These are phyloP conservation scores for Ptilonorhynchus violaceus DNA, from an alignment of 2,113 vertebrate genomes.

Conservation along the genomic window DNA sequence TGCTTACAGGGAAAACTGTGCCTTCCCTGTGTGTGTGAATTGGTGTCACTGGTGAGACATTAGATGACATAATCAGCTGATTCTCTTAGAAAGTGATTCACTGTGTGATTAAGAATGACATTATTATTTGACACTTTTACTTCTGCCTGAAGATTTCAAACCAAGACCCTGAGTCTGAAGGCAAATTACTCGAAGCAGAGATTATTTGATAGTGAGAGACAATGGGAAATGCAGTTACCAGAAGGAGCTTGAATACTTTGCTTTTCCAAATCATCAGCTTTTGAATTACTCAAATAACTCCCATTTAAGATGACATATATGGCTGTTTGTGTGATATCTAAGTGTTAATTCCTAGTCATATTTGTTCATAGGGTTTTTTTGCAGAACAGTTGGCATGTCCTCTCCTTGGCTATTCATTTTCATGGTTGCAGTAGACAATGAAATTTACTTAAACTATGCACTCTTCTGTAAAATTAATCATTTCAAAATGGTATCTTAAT, in stretches of 20 bases:
- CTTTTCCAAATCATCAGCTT: constrained; percentile 62
- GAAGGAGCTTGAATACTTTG: constrained; percentile 32
- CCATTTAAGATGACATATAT: constrained; percentile 49
- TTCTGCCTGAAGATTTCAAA: constrained; percentile 8
- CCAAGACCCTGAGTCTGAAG: neutral
- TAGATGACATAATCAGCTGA: neutral
- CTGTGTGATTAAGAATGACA: neutral
- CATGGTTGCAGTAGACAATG: constrained; percentile 11
- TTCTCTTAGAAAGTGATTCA: neutral
- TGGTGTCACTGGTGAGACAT: neutral
- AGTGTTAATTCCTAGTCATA: constrained; percentile 49
- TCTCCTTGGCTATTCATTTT: constrained; percentile 45
- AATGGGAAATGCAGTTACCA: neutral
- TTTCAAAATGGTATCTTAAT: constrained; percentile 29
- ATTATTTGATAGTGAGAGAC: constrained; percentile 14
- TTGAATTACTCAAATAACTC: constrained; percentile 50
- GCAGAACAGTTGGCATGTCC: constrained; percentile 27
- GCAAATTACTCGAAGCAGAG: constrained; percentile 8
- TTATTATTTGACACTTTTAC: constrained; percentile 6
- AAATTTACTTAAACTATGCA: constrained; percentile 36
- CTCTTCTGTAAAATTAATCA: constrained; percentile 25
- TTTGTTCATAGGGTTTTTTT: constrained; percentile 34
- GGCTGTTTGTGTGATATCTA: constrained; percentile 23
- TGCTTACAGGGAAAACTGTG: neutral
- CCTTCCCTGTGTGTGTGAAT: neutral